Percentiles rank a stretch among this genome's conserved stretches.
These are phyloP conservation scores for Ellobium chinense DNA, from an alignment of 2,888 invertebrate genomes.

Conservation along the genomic window DNA sequence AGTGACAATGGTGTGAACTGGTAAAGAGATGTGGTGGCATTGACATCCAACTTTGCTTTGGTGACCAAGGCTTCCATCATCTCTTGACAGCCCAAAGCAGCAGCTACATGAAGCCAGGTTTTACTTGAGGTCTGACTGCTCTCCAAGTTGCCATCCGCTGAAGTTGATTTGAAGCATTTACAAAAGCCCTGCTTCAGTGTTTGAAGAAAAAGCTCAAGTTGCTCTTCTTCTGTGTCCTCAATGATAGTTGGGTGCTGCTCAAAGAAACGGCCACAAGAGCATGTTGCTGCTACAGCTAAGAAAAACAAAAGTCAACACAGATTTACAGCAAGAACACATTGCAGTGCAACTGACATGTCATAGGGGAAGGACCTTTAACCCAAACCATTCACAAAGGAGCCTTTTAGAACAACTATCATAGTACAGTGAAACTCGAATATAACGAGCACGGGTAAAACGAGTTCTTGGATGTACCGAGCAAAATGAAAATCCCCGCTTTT, in stretches of 20 bases:
- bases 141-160: not conserved
- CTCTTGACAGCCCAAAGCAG: constrained; percentile 48
- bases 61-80: constrained; percentile 42
- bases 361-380: too few relatives aligned
- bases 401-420: too few relatives aligned
- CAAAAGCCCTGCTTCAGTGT: constrained; percentile 41
- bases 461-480: too few relatives aligned
- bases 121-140: constrained; percentile 36
- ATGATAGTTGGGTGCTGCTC: constrained; percentile 53
- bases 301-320: too few relatives aligned
- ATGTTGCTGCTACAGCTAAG: constrained; percentile 49
- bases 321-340: too few relatives aligned
- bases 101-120: constrained; percentile 55
- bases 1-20: constrained; percentile 58
- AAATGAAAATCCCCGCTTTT: too few relatives aligned
- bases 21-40: constrained; percentile 41
- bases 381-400: too few relatives aligned
- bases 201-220: constrained; percentile 35
- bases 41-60: constrained; percentile 53
- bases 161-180: constrained; percentile 35
- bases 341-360: too few relatives aligned
- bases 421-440: too few relatives aligned
- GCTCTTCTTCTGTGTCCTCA: constrained; percentile 45
- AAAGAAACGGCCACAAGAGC: constrained; percentile 54
- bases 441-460: too few relatives aligned